phyloP scores from a whole-genome alignment of 2,888 invertebrate species.

The Ochropacha duplaris region DNA sequence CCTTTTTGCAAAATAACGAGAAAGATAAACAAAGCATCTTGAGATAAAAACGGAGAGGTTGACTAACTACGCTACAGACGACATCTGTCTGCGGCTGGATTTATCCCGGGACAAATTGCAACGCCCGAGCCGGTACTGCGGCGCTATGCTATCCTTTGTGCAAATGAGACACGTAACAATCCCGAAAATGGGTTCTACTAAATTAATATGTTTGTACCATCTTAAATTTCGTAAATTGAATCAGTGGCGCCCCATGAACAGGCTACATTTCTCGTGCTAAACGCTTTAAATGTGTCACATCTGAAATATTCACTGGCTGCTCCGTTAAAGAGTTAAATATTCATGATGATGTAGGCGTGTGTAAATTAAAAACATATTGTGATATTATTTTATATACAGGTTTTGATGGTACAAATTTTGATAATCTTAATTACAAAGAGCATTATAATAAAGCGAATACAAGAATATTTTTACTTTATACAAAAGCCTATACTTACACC shows the following conservation, averaged over 20 bases:
- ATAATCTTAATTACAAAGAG: too few relatives aligned
- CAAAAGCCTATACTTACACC: too few relatives aligned
- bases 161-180: conserved; percentile 69
- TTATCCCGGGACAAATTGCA: conserved; percentile 77
- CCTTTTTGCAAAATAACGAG: conserved; percentile 16
- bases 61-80: conserved; percentile 54
- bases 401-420: too few relatives aligned
- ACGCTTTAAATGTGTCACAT: background rate
- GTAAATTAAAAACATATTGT: background rate
- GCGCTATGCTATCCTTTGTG: conserved; percentile 54
- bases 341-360: background rate
- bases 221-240: conserved; percentile 30
- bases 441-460: too few relatives aligned
- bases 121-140: conserved; percentile 42
- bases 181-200: conserved; percentile 57
- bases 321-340: background rate
- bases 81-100: conserved; percentile 73
- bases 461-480: too few relatives aligned
- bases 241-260: background rate
- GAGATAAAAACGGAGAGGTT: conserved; percentile 50
- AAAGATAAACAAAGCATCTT: conserved; percentile 25
- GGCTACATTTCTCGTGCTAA: background rate
- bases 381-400: too few relatives aligned
- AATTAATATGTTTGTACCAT: conserved; percentile 62
- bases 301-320: background rate